Conservation (phyloP, 2,113 vertebrate genomes). For the Platichthys stellatus region DNA sequence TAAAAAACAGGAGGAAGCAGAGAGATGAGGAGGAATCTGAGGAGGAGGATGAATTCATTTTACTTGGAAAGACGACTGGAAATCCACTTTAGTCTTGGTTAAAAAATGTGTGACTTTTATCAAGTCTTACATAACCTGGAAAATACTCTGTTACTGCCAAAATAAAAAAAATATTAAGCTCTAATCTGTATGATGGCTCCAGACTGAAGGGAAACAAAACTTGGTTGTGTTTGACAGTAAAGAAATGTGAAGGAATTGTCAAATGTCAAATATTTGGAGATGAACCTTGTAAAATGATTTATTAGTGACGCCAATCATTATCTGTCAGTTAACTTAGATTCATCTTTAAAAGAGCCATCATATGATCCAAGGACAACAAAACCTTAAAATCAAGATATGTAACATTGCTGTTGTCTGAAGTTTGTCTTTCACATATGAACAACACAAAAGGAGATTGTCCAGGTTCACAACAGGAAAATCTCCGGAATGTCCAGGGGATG, state of each 20-base stretch:
- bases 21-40: slow-evolving; percentile 11
- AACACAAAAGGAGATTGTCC: too few relatives aligned
- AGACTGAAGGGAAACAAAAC: neutral
- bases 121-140: slow-evolving; percentile 25
- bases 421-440: too few relatives aligned
- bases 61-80: slow-evolving; percentile 35
- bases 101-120: slow-evolving; percentile 13
- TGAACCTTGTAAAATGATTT: too few relatives aligned
- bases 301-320: too few relatives aligned
- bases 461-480: too few relatives aligned
- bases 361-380: too few relatives aligned
- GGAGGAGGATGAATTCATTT: slow-evolving; percentile 13
- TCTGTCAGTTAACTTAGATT: too few relatives aligned
- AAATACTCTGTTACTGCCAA: slow-evolving; percentile 13
- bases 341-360: too few relatives aligned
- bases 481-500: too few relatives aligned
- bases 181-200: slow-evolving; percentile 1
- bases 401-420: too few relatives aligned
- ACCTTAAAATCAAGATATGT: too few relatives aligned
- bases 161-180: neutral
- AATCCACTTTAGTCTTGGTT: slow-evolving; percentile 27
- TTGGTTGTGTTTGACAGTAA: neutral
- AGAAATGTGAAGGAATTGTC: neutral
- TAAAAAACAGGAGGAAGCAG: neutral
- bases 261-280: too few relatives aligned